These are phyloP conservation scores for Pristiophorus japonicus DNA, from an alignment of 2,113 vertebrate species.

Conservation along the genomic window DNA sequence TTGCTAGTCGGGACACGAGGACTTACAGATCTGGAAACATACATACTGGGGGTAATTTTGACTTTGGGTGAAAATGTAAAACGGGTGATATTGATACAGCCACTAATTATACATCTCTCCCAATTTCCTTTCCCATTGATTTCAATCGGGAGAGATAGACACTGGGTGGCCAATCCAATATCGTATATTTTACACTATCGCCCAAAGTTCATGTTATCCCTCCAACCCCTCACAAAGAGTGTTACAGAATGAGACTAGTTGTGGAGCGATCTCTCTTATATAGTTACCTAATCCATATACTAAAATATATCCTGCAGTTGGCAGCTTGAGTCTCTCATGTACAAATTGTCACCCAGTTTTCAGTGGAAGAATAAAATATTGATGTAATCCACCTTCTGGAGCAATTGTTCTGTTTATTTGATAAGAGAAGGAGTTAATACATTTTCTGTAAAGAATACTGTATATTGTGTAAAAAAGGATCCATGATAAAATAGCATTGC, in stretches of 20 bases:
- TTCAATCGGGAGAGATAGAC: not conserved
- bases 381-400: not conserved
- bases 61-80: not conserved
- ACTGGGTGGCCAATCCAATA: not conserved
- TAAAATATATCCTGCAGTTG: not conserved
- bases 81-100: not conserved
- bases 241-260: not conserved
- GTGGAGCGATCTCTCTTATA: not conserved
- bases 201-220: not conserved
- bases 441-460: not conserved
- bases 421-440: not conserved
- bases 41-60: not conserved
- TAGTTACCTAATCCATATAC: not conserved
- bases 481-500: not conserved
- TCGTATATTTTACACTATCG: not conserved
- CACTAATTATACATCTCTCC: not conserved
- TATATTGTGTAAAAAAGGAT: not conserved
- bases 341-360: not conserved
- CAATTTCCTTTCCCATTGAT: not conserved
- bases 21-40: not conserved
- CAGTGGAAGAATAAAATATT: not conserved
- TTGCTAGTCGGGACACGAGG: not conserved
- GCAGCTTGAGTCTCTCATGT: not conserved
- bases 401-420: not conserved
- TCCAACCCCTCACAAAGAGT: not conserved